A percentile compares a stretch with the other conserved stretches of the same genome.
phyloP scores from a whole-genome alignment of 37 sponge, comb jelly and placozoan species.

The Oscarella lobularis region DNA sequence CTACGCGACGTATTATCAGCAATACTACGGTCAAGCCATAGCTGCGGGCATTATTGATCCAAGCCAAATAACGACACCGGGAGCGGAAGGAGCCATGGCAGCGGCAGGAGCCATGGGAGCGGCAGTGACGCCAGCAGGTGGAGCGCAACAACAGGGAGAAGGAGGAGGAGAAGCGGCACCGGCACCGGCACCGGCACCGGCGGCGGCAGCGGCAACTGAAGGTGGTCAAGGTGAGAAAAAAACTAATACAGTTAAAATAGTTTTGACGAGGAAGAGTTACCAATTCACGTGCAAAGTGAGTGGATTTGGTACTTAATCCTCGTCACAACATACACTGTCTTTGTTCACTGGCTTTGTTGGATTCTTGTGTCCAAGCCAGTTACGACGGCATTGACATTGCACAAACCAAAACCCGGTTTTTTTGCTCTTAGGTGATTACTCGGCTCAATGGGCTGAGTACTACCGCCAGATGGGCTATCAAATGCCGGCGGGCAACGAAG shows the following conservation, averaged over 20 bases:
- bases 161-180: background rate
- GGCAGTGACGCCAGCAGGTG: background rate
- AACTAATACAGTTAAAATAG: background rate
- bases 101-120: slow-evolving; percentile 19
- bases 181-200: background rate
- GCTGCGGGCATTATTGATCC: too few relatives aligned
- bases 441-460: slow-evolving; percentile 92
- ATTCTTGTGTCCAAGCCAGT: too few relatives aligned
- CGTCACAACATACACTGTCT: too few relatives aligned
- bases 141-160: background rate
- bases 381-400: too few relatives aligned
- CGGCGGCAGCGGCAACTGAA: background rate
- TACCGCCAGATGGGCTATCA: slow-evolving; percentile 62
- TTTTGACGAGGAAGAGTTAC: background rate
- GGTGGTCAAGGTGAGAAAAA: background rate
- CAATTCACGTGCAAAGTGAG: too few relatives aligned
- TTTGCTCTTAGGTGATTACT: slow-evolving; percentile 21
- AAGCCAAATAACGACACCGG: too few relatives aligned
- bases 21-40: too few relatives aligned
- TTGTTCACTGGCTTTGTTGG: too few relatives aligned
- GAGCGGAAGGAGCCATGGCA: slow-evolving; percentile 20
- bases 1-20: too few relatives aligned
- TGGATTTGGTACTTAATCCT: too few relatives aligned
- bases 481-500: slow-evolving; percentile 13
- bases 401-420: background rate